A percentile compares a stretch with the other conserved stretches of the same genome.
Conservation (phyloP, 1,140 invertebrate genomes). For the Ephestia elutella region DNA sequence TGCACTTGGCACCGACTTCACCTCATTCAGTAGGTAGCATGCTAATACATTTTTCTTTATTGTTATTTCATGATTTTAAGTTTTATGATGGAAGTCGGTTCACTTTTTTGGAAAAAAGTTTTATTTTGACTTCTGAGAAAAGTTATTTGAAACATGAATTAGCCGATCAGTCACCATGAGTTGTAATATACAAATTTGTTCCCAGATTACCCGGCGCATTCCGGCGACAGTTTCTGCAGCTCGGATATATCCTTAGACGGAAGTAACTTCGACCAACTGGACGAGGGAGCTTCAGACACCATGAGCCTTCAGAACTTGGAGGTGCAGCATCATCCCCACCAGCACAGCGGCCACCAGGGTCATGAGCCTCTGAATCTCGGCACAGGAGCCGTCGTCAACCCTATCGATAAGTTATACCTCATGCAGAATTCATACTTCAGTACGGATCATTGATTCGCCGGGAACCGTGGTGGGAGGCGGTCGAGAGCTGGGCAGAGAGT, state of each 20-base stretch:
- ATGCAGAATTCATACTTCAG: constrained; percentile 98
- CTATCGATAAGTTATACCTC: constrained; percentile 97
- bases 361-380: constrained; percentile 77
- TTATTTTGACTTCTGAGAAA: too few species aligned
- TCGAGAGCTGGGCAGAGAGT: constrained; percentile 25
- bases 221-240: constrained; percentile 92
- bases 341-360: constrained; percentile 73
- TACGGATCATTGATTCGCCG: constrained; percentile 76
- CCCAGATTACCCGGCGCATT: constrained; percentile 88
- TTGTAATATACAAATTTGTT: constrained; percentile 23
- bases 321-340: constrained; percentile 74
- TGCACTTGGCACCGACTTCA: too few species aligned
- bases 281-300: constrained; percentile 87
- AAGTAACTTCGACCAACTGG: constrained; percentile 85
- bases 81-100: too few species aligned
- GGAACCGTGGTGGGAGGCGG: constrained; percentile 28
- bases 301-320: constrained; percentile 83
- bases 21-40: too few species aligned
- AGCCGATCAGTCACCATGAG: neutral
- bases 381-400: constrained; percentile 84
- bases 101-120: too few species aligned
- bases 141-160: constrained; percentile 8
- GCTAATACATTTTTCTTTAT: too few species aligned
- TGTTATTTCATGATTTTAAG: too few species aligned
- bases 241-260: constrained; percentile 91